Percentiles rank a stretch among this genome's conserved stretches.
phyloP scores from a whole-genome alignment of 1,140 invertebrate genomes.

The Conus ventricosus region DNA sequence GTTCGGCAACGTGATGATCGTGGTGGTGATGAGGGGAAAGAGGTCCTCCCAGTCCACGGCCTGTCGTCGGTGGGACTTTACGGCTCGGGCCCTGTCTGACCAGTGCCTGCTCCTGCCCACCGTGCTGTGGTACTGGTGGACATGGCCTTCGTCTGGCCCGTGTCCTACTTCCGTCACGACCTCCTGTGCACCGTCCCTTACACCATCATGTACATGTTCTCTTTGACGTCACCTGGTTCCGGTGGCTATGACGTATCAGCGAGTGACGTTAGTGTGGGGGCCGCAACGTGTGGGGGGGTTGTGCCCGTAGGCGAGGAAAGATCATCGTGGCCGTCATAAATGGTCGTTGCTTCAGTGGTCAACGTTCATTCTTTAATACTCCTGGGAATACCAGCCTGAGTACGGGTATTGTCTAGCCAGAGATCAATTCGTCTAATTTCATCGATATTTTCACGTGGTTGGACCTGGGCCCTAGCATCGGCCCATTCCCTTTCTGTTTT shows the following conservation, averaged over 20 bases:
- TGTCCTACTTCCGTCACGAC: background rate
- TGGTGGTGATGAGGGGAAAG: background rate
- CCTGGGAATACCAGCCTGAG: background rate
- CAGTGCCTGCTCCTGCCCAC: background rate
- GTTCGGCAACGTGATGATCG: background rate
- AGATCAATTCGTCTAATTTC: background rate
- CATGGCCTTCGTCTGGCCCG: background rate
- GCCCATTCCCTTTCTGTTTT: background rate
- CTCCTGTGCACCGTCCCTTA: background rate
- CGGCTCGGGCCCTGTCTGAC: constrained; percentile 12
- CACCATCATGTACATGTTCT: background rate
- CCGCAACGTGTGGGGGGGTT: background rate
- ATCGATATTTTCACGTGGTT: background rate
- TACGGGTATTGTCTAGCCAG: background rate
- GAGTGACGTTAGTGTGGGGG: background rate
- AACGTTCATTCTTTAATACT: background rate
- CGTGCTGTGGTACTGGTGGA: background rate
- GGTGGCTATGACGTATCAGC: constrained; percentile 9
- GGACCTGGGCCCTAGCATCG: background rate
- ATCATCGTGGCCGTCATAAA: background rate
- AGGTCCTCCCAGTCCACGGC: background rate
- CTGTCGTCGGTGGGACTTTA: background rate
- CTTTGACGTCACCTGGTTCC: background rate
- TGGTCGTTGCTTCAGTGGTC: background rate
- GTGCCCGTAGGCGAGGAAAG: background rate